phyloP scores from a whole-genome alignment of 2,113 vertebrate species.

The Notothenia rossii region DNA sequence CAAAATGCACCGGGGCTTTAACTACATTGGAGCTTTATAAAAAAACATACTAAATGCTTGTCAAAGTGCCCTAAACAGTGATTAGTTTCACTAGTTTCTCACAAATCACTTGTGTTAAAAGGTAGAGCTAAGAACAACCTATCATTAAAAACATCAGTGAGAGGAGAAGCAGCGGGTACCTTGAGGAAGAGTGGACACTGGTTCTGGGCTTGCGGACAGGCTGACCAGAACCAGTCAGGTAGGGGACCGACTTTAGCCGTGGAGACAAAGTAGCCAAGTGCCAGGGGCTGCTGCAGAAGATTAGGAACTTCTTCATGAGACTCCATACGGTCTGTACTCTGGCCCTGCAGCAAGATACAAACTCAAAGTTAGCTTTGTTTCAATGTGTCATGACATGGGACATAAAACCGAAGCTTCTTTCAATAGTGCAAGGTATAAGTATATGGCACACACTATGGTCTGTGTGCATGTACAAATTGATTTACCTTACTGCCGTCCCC shows the following conservation, averaged over 20 bases:
- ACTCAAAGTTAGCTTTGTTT: conserved; percentile 18
- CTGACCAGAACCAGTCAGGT: conserved; percentile 99
- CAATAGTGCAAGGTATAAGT: not conserved
- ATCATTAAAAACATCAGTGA: not conserved
- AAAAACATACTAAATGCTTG: too few relatives aligned
- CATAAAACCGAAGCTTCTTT: not conserved
- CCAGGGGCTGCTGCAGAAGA: conserved; percentile 97
- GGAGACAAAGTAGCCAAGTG: conserved; percentile 97
- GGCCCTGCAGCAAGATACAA: conserved; percentile 85
- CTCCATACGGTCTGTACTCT: conserved; percentile 95
- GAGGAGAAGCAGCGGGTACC: conserved; percentile 52
- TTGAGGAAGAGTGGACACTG: conserved; percentile 94
- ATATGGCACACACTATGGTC: not conserved
- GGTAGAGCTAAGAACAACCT: not conserved
- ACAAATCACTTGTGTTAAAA: not conserved
- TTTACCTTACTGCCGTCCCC: conserved; percentile 94
- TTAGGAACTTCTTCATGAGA: conserved; percentile 97
- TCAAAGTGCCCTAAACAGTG: not conserved
- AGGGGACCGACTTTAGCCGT: conserved; percentile 97
- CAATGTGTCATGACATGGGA: not conserved
- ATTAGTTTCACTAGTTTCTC: not conserved
- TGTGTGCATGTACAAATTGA: not conserved
- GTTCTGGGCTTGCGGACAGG: conserved; percentile 99
- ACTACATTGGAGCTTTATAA: too few relatives aligned
- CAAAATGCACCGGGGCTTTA: too few relatives aligned